phyloP scores from a whole-genome alignment of 2,888 invertebrate species.

The Macrosiphum euphorbiae region DNA sequence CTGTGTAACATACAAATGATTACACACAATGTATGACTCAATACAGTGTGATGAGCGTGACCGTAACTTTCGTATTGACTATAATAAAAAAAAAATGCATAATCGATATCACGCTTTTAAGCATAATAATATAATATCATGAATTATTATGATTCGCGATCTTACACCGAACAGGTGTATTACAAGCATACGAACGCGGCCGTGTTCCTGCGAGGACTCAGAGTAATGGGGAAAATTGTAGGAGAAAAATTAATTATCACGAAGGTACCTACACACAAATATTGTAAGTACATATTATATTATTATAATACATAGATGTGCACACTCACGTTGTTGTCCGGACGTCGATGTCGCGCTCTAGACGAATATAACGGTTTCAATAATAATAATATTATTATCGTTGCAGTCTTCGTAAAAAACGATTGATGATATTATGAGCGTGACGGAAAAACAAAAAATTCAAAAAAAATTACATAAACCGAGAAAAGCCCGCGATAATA shows the following conservation, averaged over 20 bases:
- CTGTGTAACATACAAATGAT: neutral
- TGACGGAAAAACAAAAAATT: neutral
- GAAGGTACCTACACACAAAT: neutral
- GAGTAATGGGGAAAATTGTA: neutral
- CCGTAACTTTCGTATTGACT: neutral
- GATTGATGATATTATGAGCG: neutral
- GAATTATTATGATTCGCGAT: neutral
- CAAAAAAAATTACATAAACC: neutral
- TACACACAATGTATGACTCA: neutral
- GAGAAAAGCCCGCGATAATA: neutral
- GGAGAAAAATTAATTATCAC: neutral
- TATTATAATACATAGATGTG: neutral
- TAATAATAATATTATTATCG: neutral
- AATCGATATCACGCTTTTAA: neutral
- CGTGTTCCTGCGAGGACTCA: neutral
- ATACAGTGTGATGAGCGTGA: neutral
- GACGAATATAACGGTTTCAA: neutral
- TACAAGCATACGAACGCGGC: neutral
- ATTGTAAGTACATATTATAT: neutral
- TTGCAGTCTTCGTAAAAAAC: neutral
- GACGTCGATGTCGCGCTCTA: neutral
- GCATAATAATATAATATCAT: neutral
- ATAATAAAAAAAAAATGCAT: neutral
- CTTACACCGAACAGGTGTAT: neutral
- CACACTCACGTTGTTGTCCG: constrained; percentile 26